phyloP scores from a whole-genome alignment of 2,113 vertebrate genomes.

The Pseudopipra pipra region DNA sequence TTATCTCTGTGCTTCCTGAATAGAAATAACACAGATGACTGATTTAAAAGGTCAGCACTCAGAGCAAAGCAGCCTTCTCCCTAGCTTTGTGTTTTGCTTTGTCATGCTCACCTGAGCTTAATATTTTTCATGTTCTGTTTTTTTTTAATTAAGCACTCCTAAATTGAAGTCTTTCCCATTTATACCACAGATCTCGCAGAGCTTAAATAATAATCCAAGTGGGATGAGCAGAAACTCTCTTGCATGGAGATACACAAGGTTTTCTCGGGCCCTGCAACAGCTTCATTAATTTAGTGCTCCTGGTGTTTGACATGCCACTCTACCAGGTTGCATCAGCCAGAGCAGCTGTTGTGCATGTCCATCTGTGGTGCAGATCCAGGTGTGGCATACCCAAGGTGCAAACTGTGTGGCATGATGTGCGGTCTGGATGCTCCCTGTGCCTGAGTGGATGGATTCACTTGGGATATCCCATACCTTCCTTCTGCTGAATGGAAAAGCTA shows the following conservation, averaged over 20 bases:
- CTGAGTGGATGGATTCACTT: not conserved
- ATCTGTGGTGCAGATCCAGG: not conserved
- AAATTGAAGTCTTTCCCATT: not conserved
- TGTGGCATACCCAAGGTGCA: not conserved
- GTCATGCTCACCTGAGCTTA: not conserved
- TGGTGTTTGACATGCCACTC: not conserved
- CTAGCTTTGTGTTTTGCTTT: not conserved
- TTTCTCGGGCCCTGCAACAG: not conserved
- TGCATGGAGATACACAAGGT: fast-evolving
- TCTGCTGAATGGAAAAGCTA: not conserved
- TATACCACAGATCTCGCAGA: not conserved
- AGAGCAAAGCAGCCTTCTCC: not conserved
- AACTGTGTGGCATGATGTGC: fast-evolving
- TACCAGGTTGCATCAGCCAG: not conserved
- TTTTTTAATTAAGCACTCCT: not conserved
- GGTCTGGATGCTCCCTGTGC: fast-evolving
- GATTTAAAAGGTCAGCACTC: not conserved
- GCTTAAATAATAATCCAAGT: not conserved
- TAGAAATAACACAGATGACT: not conserved
- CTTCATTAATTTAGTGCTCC: not conserved
- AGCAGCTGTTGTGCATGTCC: not conserved
- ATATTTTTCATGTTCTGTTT: not conserved
- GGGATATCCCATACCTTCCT: not conserved
- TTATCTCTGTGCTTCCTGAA: not conserved
- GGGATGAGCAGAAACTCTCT: not conserved